Evolutionary conservation across 2,888 invertebrate species (phyloP).

Genomic region (Papilio demoleus): DNA sequence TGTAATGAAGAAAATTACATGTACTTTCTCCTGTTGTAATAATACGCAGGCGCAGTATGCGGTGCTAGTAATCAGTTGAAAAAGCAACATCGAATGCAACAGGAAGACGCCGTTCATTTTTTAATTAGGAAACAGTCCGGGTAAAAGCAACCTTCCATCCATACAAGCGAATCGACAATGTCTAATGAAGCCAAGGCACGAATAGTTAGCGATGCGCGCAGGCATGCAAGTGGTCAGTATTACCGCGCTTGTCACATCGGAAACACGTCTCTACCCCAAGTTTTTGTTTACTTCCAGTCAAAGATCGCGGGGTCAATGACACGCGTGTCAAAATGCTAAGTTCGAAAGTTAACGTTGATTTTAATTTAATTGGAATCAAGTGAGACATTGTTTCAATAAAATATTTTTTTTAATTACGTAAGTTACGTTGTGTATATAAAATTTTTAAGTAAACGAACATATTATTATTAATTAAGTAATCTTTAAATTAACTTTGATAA

Average conservation of each 20-base stretch:
- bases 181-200: slow-evolving; percentile 76
- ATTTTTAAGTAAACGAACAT: background rate
- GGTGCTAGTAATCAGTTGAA: slow-evolving; percentile 38
- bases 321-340: slow-evolving; percentile 44
- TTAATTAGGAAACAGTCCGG: slow-evolving; percentile 62
- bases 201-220: slow-evolving; percentile 61
- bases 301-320: slow-evolving; percentile 50
- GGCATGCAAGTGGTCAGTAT: slow-evolving; percentile 62
- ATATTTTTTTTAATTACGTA: slow-evolving; percentile 9
- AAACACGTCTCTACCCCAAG: slow-evolving; percentile 58
- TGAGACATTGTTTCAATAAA: slow-evolving; percentile 21
- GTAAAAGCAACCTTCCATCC: slow-evolving; percentile 81
- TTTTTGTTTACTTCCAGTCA: slow-evolving; percentile 54
- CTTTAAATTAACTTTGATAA: too few species aligned
- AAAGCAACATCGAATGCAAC: slow-evolving; percentile 43
- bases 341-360: slow-evolving; percentile 24
- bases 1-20: too few species aligned
- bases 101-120: slow-evolving; percentile 65
- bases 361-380: slow-evolving; percentile 21
- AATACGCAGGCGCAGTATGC: slow-evolving; percentile 18
- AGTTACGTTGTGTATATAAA: background rate
- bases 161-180: slow-evolving; percentile 77
- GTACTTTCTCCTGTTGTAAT: slow-evolving; percentile 29
- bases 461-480: too few species aligned
- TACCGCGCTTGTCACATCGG: slow-evolving; percentile 70